Base-by-base conservation (phyloP, 2,888 invertebrate genomes). In the Meloe dianella region DNA sequence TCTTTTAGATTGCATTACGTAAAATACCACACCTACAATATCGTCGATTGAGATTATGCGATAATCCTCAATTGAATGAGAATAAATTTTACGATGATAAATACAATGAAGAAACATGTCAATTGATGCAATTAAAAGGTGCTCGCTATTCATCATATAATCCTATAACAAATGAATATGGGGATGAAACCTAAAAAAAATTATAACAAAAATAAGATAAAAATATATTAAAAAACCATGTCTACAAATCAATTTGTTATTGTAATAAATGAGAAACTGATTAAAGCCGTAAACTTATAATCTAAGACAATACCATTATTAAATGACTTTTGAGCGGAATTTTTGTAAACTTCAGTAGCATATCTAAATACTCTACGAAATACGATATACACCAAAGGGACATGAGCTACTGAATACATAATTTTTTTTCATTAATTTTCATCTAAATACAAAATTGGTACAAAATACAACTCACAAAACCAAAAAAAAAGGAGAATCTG, bases 51-150 rank as follows among this genome's bases (percentile, higher is more conserved):
- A 74, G 72, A 58, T 62, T 47, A n/a, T 32, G 60, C 57, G 61
- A 64, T n/a, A 63, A 69, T 57, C 70, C 72, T 9, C 29, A 60
- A 56, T 54, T 58, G 32, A 73, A 68, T 63, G 61, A 47, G 0
- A 22, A 71, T 24, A 80, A 79, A 70, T 82, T 80, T 70, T 74
- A 73, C 22, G 81, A 81, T 66, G 81, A 82, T 61, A 72, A 71
- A 29, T 77, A 71, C 54, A 38, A 62, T 7, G 63, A 61, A 32
- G 70, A 74, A 38, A 71, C 77, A 4, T 67, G 72, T 54, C 57
- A 66, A 29, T 67, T 81, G 57, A 77, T 77, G 61, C 64, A 73
- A 22, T 57, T 73, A 60, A 78, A 78, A 66, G 63, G 70, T 1
- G 63, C 64, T 38, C 71, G 70, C 17, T 63, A 68, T 47, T 32